Evolutionary conservation across 2,113 vertebrate species (phyloP), one percentile per base, ranked within the genome.

Genomic region (Gasterosteus nipponicus): DNA sequence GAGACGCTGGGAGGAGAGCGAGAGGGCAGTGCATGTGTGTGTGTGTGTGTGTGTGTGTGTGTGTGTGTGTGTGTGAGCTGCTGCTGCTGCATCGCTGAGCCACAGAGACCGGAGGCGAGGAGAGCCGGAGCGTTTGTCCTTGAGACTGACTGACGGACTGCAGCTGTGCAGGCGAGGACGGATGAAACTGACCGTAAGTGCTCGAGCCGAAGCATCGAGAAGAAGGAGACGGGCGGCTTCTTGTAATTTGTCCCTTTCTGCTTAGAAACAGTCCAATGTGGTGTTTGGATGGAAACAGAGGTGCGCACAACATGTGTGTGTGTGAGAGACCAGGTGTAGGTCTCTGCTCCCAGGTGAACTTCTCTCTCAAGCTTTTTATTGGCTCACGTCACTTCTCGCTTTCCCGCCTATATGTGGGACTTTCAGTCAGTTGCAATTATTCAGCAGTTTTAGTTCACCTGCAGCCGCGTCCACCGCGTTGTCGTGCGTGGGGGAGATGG

Each of bases 111-210:
- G 92, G 93, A 95, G 93, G 94, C 86, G 82, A 91, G 87, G 84
- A 86, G 86, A 89, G 87, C 94, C 93, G 94, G 95, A 96, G 96
- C 94, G 93, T 98, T 96, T 98, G 97, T 97, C 97, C 97, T 98
- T 98, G 96, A 98, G 97, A 96, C 94, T 96, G 97, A 91, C 91
- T 91, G 87, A 89, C 85, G 87, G 91, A 90, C 89, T 92, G 90
- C 92, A 93, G 90, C 92, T 89, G 86, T 81, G 74, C 85, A 86
- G 81, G 73, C 66, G 82, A 88, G 78, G 76, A 87, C 84, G 90
- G 84, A 90, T 88, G 90, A 87, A 85, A 77, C 84, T 84, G 86
- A 91, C 86, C 64, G 91, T 89, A 83, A 92, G 90, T 92, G 88
- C 59, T 56, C 33, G 66, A 75, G 71, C 53, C 2, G 64, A 69